Evolutionary conservation across 2,888 invertebrate species (phyloP), one percentile per base, ranked within the genome.

Genomic region (Sycophila texana): DNA sequence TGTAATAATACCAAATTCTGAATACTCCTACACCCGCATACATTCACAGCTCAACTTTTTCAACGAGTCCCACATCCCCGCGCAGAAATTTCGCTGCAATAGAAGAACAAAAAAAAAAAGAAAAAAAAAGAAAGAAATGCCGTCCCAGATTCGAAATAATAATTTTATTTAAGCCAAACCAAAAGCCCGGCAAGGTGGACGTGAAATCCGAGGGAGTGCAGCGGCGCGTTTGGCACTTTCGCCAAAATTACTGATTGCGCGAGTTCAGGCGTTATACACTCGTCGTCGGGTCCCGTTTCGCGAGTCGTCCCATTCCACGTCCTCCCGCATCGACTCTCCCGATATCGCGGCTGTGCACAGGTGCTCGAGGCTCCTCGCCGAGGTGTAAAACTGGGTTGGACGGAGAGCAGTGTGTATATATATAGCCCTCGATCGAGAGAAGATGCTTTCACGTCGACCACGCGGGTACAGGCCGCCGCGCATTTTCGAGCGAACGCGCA

Each of bases 171-270:
- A 30, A 61, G 10, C 30, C 58, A 26, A 61, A 30, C 39, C 61
- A 5, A 14, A 30, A 30, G 30, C 30, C 7, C 26, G n/a, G 2
- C 10, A 26, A 60, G 5, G n/a, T 16, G 16, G 30, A 63, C 39
- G 61, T 39, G 63, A 63, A 47, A 63, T 63, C 61, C 61, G 60
- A n/a, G n/a, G 39, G 39, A 30, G 39, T n/a, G 26, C 30, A 26
- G 61, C 30, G 26, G 39, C 26, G 16, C 51, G 26, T 47, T 67
- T 67, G 68, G 79, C 79, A 78, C 79, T 81, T 81, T 74, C 55
- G 70, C 63, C 18, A 63, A 74, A 65, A 61, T 67, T 67, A 67
- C 67, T 51, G 53, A 49, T 67, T 26, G 22, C 51, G 30, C 30
- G 61, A 67, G 22, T 53, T 20, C 67, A 67, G 67, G 16, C 67